These are phyloP conservation scores for Diarsia mendica DNA, from an alignment of 2,888 invertebrate species.

Conservation along the genomic window DNA sequence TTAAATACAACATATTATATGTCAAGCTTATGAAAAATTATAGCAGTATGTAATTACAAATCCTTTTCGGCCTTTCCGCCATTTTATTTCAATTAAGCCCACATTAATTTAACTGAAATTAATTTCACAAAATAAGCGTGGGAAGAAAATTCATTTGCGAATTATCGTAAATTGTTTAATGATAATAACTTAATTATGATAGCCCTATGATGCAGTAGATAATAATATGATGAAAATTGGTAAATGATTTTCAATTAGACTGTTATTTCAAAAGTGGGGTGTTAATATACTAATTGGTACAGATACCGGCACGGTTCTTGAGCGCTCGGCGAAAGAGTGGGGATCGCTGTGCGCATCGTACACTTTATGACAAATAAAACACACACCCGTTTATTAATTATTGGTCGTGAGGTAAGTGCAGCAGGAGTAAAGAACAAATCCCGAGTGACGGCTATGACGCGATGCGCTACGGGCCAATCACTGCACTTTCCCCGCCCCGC, in stretches of 20 bases:
- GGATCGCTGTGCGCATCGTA: no score
- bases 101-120: slow-evolving; percentile 32
- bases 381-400: no score
- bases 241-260: background rate
- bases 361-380: no score
- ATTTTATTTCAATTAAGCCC: slow-evolving; percentile 42
- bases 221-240: background rate
- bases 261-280: no score
- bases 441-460: no score
- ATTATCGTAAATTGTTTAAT: slow-evolving; percentile 45
- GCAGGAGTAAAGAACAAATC: no score
- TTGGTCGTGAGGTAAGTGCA: no score
- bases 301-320: no score
- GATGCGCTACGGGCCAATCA: no score
- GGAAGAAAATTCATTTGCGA: slow-evolving; percentile 17
- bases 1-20: background rate
- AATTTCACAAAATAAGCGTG: slow-evolving; percentile 32
- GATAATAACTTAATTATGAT: slow-evolving; percentile 41
- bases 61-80: slow-evolving; percentile 4
- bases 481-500: no score
- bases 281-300: background rate
- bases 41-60: slow-evolving; percentile 1
- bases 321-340: no score
- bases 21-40: slow-evolving; percentile 4
- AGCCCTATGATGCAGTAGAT: slow-evolving; percentile 3